These are phyloP conservation scores for Rallus limicola DNA, from an alignment of 2,113 vertebrate genomes.

Conservation along the genomic window DNA sequence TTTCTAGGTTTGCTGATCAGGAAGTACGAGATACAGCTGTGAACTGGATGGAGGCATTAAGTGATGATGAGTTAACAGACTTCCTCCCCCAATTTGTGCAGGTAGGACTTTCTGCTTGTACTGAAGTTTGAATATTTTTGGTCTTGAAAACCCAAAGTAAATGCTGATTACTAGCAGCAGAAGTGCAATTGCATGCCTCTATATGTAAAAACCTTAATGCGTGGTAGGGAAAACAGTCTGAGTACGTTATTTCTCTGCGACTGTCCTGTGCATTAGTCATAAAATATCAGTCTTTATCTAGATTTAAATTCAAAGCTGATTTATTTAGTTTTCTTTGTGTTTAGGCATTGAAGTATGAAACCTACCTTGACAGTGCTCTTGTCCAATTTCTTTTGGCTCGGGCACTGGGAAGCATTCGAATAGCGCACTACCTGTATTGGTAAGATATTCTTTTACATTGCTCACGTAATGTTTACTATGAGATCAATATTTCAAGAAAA, in stretches of 20 bases:
- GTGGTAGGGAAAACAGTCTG: background rate
- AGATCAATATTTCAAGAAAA: background rate
- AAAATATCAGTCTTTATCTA: background rate
- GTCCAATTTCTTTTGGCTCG: conserved; percentile 90
- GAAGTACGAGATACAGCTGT: conserved; percentile 89
- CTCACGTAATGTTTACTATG: background rate
- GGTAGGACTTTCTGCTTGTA: conserved; percentile 70
- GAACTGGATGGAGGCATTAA: conserved; percentile 89
- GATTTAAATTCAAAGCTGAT: background rate
- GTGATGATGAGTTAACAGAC: conserved; percentile 91
- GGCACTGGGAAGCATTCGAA: conserved; percentile 88
- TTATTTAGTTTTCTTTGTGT: background rate
- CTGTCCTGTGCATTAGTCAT: background rate
- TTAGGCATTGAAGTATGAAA: conserved; percentile 94
- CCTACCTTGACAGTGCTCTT: conserved; percentile 90
- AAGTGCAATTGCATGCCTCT: background rate
- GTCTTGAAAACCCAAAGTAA: background rate
- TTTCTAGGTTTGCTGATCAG: conserved; percentile 91
- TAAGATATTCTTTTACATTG: conserved; percentile 68
- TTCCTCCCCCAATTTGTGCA: conserved; percentile 97
- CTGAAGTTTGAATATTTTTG: background rate
- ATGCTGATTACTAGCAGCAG: background rate
- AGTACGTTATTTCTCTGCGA: background rate
- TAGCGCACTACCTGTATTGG: conserved; percentile 95
- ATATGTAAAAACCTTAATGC: background rate